phyloP scores from a whole-genome alignment of 2,797 vertebrate species.

The Squalus acanthias region DNA sequence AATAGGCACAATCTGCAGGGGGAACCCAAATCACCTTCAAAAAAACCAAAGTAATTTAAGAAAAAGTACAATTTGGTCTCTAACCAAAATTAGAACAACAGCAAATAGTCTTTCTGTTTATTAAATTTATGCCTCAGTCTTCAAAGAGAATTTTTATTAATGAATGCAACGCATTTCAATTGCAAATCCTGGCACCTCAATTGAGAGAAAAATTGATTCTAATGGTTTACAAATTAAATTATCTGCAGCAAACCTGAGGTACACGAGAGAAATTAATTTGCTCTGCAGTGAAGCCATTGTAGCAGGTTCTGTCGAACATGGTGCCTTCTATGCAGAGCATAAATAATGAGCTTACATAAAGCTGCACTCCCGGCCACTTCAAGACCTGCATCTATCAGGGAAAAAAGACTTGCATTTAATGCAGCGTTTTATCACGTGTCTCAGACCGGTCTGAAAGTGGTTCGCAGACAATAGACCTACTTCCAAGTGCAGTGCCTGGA shows the following conservation, averaged over 20 bases:
- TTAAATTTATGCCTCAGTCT: conserved; percentile 44
- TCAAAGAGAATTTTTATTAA: conserved; percentile 50
- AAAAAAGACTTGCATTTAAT: neutral
- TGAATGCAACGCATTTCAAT: conserved; percentile 46
- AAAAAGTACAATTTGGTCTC: neutral
- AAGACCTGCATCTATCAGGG: neutral
- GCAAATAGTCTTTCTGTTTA: conserved; percentile 45
- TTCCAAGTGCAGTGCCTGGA: neutral
- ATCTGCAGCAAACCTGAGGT: conserved; percentile 22
- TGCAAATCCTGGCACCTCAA: conserved; percentile 43
- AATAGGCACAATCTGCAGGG: neutral
- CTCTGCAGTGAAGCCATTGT: neutral
- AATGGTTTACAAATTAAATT: conserved; percentile 47
- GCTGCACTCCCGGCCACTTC: neutral
- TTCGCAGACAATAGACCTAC: neutral
- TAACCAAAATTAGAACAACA: conserved; percentile 39
- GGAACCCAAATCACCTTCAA: neutral
- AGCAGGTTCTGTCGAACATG: neutral
- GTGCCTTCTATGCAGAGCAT: neutral
- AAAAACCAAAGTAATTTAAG: neutral
- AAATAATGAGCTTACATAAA: neutral
- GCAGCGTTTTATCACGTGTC: neutral
- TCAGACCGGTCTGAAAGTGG: neutral
- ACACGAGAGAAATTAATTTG: conserved; percentile 38
- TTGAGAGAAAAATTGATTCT: conserved; percentile 45